Conservation (phyloP, 2,113 vertebrate genomes). For the Psephotus haematonotus region DNA sequence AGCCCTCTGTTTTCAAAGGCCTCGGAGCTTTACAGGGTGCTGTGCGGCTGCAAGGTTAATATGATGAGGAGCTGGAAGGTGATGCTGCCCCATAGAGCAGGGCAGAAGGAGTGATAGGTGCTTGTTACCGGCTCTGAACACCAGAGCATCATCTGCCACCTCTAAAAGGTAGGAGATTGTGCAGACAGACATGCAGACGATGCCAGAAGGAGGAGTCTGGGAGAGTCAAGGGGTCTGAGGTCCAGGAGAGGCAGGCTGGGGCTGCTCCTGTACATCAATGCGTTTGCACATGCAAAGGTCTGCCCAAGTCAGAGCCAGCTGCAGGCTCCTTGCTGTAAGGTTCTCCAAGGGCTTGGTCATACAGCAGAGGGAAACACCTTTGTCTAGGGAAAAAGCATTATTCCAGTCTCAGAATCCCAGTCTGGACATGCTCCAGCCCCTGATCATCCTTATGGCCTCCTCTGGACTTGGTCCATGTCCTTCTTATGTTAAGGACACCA, state of each 20-base stretch:
- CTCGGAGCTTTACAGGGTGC: not conserved
- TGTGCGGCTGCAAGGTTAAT: not conserved
- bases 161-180: not conserved
- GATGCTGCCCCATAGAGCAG: not conserved
- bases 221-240: not conserved
- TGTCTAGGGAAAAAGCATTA: not conserved
- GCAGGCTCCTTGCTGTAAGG: not conserved
- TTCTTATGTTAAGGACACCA: not conserved
- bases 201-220: not conserved
- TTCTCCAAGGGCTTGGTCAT: not conserved
- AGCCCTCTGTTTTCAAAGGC: not conserved
- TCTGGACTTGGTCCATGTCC: not conserved
- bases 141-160: not conserved
- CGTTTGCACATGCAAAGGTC: fast-evolving
- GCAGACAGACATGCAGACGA: not conserved
- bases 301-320: not conserved
- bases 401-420: not conserved
- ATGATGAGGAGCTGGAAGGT: not conserved
- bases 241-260: not conserved
- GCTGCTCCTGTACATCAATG: fast-evolving
- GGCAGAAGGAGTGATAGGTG: not conserved
- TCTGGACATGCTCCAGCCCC: not conserved
- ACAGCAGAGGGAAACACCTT: not conserved
- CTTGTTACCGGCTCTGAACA: not conserved
- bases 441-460: not conserved